Conservation (phyloP, 35 echinoderm and acorn worm genomes). For the Apostichopus parvimensis region DNA sequence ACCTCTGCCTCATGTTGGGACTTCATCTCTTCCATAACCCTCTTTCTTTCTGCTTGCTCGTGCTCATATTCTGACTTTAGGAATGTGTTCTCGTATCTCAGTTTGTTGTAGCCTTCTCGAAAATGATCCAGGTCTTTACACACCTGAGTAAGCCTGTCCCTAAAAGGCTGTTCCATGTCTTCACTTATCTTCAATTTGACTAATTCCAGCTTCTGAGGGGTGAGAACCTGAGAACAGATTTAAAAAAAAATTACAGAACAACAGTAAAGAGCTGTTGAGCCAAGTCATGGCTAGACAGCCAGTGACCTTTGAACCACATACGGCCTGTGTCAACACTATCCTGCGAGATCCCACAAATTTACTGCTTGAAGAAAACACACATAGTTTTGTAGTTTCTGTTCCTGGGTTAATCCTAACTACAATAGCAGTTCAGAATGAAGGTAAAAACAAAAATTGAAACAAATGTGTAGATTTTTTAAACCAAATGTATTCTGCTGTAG, state of each 20-base stretch:
- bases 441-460: too few species aligned
- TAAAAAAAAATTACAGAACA: not conserved
- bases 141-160: slow-evolving; percentile 80
- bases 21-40: slow-evolving; percentile 83
- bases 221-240: slow-evolving; percentile 55
- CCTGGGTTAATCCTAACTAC: too few species aligned
- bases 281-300: too few species aligned
- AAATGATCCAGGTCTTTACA: slow-evolving; percentile 83
- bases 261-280: too few species aligned
- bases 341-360: too few species aligned
- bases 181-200: slow-evolving; percentile 89
- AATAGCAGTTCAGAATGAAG: too few species aligned
- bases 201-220: slow-evolving; percentile 88
- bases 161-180: slow-evolving; percentile 81
- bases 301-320: too few species aligned
- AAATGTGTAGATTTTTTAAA: too few species aligned
- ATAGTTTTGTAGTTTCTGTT: too few species aligned
- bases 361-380: too few species aligned
- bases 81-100: slow-evolving; percentile 92
- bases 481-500: too few species aligned
- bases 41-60: slow-evolving; percentile 77
- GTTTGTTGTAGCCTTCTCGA: slow-evolving; percentile 90
- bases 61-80: slow-evolving; percentile 95
- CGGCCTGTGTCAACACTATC: too few species aligned
- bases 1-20: slow-evolving; percentile 95